phyloP scores from a whole-genome alignment of 2,888 invertebrate species.

The Muschampia plurimacula region DNA sequence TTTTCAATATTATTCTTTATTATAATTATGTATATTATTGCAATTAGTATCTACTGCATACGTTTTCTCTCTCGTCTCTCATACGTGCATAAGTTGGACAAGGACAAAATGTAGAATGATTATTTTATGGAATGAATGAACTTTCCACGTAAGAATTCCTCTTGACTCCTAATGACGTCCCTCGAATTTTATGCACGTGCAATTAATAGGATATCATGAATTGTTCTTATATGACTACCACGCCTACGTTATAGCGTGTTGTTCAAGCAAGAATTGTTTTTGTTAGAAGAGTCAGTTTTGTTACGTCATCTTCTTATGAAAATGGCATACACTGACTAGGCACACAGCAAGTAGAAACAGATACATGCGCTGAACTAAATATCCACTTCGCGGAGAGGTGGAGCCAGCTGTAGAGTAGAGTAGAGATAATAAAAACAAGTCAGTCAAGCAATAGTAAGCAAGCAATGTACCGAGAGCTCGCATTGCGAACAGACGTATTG shows the following conservation, averaged over 20 bases:
- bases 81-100: neutral
- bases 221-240: neutral
- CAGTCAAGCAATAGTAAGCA: too few species aligned
- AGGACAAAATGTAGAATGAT: neutral
- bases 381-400: slow-evolving; percentile 10
- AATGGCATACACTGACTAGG: slow-evolving; percentile 30
- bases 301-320: slow-evolving; percentile 31
- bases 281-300: slow-evolving; percentile 7
- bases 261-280: too few species aligned
- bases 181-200: slow-evolving; percentile 53
- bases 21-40: too few species aligned
- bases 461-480: slow-evolving; percentile 12
- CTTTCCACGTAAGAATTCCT: slow-evolving; percentile 66
- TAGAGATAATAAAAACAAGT: slow-evolving; percentile 7
- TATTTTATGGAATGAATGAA: slow-evolving; percentile 48
- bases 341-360: slow-evolving; percentile 8
- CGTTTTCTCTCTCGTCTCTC: neutral
- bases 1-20: too few species aligned
- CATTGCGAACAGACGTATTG: slow-evolving; percentile 8
- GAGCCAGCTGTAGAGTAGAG: neutral
- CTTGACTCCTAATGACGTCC: slow-evolving; percentile 64
- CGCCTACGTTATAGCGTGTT: too few species aligned
- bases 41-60: too few species aligned
- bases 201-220: slow-evolving; percentile 65
- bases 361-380: neutral